Conservation (phyloP, 2,113 vertebrate species). For the Neolamprologus longior region DNA sequence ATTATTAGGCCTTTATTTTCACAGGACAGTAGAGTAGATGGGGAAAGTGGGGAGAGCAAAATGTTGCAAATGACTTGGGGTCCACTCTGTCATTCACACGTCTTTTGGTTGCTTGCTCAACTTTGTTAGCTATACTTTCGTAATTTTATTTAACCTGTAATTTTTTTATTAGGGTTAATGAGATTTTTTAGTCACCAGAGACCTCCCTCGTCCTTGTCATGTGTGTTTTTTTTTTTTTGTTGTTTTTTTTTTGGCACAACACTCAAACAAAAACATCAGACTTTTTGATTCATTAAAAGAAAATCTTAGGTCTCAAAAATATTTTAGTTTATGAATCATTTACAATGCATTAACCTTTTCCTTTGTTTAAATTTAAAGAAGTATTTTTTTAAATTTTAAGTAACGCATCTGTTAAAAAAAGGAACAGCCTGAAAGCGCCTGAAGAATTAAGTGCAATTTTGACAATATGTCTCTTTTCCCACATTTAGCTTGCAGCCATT, state of each 20-base stretch:
- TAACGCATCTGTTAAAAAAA: not conserved
- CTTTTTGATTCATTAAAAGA: not conserved
- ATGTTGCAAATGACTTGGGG: not conserved
- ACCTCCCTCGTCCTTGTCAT: not conserved
- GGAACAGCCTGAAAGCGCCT: not conserved
- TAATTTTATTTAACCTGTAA: not conserved
- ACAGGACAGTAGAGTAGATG: not conserved
- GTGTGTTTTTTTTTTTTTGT: rapidly evolving
- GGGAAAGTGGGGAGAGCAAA: not conserved
- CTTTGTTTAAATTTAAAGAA: not conserved
- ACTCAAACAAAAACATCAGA: not conserved
- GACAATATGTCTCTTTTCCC: not conserved
- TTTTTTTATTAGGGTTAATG: not conserved
- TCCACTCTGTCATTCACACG: not conserved
- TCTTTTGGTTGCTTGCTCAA: not conserved
- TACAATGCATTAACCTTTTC: not conserved
- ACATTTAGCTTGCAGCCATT: not conserved
- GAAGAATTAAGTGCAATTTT: not conserved
- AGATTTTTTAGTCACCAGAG: not conserved
- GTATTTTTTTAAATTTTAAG: not conserved
- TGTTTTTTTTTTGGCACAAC: too few relatives aligned
- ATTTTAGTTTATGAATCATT: not conserved
- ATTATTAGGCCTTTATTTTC: not conserved
- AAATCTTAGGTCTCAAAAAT: not conserved
- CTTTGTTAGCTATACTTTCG: not conserved